Conservation (phyloP, 37 sponge, comb jelly and placozoan species). For the Agelas oroides region DNA sequence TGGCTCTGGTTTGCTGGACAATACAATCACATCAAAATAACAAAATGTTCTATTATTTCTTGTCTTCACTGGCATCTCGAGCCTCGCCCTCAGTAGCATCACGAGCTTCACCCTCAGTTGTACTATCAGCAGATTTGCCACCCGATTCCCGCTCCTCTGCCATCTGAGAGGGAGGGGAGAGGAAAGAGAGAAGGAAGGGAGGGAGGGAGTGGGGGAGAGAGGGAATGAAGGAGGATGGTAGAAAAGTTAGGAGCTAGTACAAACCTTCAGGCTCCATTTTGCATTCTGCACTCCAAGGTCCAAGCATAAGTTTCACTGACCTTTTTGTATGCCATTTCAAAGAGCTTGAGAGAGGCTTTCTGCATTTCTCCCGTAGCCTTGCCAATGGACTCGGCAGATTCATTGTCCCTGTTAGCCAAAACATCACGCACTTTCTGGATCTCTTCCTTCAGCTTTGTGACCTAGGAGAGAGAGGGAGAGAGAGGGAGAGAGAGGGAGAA, state of each 20-base stretch:
- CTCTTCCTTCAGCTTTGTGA: conserved; percentile 78
- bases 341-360: conserved; percentile 96
- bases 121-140: neutral
- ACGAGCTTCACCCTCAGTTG: conserved; percentile 74
- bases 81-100: conserved; percentile 88
- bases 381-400: conserved; percentile 82
- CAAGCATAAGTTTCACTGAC: too few species aligned
- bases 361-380: conserved; percentile 82
- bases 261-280: too few species aligned
- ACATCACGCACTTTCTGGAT: conserved; percentile 77
- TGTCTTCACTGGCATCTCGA: conserved; percentile 68
- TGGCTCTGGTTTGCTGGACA: too few species aligned
- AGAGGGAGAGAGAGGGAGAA: neutral
- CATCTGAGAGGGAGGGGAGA: conserved; percentile 21
- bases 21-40: too few species aligned
- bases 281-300: too few species aligned
- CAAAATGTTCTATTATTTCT: too few species aligned
- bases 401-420: conserved; percentile 83
- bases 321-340: conserved; percentile 98
- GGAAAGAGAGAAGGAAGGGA: neutral
- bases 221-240: neutral
- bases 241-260: too few species aligned
- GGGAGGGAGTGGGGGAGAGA: too few species aligned
- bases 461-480: conserved; percentile 24
- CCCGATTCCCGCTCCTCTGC: conserved; percentile 46